These are phyloP conservation scores for Mustelus asterias DNA, from an alignment of 2,113 vertebrate species.

Conservation along the genomic window DNA sequence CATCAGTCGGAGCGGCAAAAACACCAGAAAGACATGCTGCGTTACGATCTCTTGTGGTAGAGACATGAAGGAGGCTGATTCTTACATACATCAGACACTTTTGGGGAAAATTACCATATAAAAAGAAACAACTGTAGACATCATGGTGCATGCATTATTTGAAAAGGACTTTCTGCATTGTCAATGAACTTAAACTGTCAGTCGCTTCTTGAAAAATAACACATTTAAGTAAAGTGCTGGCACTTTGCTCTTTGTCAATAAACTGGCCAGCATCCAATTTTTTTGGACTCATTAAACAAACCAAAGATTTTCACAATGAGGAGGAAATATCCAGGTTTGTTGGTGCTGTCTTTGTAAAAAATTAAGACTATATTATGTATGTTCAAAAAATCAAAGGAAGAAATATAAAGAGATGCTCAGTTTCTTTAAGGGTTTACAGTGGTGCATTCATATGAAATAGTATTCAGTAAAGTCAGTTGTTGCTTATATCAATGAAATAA, in stretches of 20 bases:
- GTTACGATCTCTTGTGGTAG: conserved; percentile 50
- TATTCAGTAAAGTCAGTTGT: conserved; percentile 50
- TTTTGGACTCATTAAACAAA: conserved; percentile 45
- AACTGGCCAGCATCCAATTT: conserved; percentile 35
- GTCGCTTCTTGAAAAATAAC: conserved; percentile 44
- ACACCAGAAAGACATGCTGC: conserved; percentile 49
- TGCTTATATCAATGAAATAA: conserved; percentile 54
- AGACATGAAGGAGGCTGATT: conserved; percentile 62
- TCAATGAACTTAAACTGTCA: conserved; percentile 43
- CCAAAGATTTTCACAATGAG: conserved; percentile 49
- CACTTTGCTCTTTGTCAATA: conserved; percentile 53
- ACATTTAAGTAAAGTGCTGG: conserved; percentile 72
- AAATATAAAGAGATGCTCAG: conserved; percentile 38
- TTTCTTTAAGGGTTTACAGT: conserved; percentile 44
- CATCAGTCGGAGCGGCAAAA: conserved; percentile 46
- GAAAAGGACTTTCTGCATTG: conserved; percentile 39
- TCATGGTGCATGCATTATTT: conserved; percentile 52
- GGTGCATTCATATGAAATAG: conserved; percentile 41
- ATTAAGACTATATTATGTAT: conserved; percentile 40
- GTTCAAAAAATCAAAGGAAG: conserved; percentile 35
- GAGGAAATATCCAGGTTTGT: conserved; percentile 32
- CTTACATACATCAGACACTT: background rate
- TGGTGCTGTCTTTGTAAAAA: conserved; percentile 27
- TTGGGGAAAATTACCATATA: background rate
- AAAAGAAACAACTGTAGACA: conserved; percentile 45